Conservation (phyloP, 2,888 invertebrate species). For the Acronicta leporina region DNA sequence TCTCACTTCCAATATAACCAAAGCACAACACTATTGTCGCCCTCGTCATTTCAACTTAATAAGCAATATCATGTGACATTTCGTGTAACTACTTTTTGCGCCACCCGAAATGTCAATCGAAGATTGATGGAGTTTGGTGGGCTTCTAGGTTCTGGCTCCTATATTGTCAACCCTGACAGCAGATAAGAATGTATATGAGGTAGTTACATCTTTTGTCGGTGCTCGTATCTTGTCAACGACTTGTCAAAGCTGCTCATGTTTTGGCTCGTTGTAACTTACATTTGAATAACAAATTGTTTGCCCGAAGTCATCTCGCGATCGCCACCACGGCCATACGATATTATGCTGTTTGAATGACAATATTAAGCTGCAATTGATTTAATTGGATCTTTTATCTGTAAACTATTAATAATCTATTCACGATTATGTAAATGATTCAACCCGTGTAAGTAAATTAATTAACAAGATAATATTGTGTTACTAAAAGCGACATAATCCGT, state of each 20-base stretch:
- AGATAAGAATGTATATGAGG: constrained; percentile 41
- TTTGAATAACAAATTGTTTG: constrained; percentile 72
- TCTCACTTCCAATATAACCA: constrained; percentile 71
- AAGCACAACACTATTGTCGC: constrained; percentile 53
- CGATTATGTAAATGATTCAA: constrained; percentile 54
- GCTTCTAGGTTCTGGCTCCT: constrained; percentile 28
- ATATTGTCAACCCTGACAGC: constrained; percentile 34
- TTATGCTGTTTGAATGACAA: constrained; percentile 53
- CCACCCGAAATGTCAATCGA: constrained; percentile 32
- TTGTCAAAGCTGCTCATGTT: constrained; percentile 66
- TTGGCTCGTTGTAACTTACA: constrained; percentile 58
- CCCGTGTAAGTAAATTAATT: constrained; percentile 50
- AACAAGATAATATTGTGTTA: constrained; percentile 52
- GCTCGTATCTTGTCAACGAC: constrained; percentile 61
- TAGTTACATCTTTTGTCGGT: constrained; percentile 59
- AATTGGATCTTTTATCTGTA: constrained; percentile 45
- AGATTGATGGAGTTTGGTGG: constrained; percentile 45
- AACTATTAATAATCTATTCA: constrained; percentile 48
- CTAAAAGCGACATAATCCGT: constrained; percentile 32
- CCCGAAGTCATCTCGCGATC: constrained; percentile 56
- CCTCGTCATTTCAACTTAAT: constrained; percentile 48
- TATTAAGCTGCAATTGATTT: constrained; percentile 59
- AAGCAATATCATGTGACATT: constrained; percentile 42
- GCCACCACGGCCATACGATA: constrained; percentile 45
- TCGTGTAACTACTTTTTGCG: constrained; percentile 45